These are phyloP conservation scores for Gavia stellata DNA, from an alignment of 2,113 vertebrate species.

Conservation along the genomic window DNA sequence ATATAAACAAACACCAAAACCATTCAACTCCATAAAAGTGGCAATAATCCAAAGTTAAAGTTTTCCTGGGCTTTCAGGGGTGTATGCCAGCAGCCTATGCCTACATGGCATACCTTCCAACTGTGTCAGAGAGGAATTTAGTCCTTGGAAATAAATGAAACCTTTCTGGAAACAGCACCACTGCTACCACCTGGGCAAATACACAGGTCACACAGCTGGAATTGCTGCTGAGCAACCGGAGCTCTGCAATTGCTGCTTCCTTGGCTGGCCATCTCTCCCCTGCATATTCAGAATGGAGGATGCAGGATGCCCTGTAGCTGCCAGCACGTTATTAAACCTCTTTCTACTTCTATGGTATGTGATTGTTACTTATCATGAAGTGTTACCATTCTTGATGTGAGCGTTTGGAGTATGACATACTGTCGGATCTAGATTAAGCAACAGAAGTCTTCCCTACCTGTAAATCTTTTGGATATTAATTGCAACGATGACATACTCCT, in stretches of 20 bases:
- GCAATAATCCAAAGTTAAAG: neutral
- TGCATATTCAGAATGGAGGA: neutral
- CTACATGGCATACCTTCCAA: neutral
- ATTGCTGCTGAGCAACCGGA: neutral
- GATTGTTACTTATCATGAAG: neutral
- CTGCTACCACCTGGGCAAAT: neutral
- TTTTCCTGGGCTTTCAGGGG: neutral
- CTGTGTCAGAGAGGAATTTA: neutral
- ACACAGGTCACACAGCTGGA: neutral
- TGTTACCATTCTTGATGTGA: neutral
- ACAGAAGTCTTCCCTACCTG: neutral
- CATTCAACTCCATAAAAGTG: neutral
- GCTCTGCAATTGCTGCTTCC: neutral
- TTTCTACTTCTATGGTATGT: neutral
- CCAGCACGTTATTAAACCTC: neutral
- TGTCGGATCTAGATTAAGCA: neutral
- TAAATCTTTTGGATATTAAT: neutral
- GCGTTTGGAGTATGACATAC: rapidly evolving
- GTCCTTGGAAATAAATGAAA: neutral
- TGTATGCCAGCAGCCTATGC: rapidly evolving
- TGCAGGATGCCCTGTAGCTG: neutral
- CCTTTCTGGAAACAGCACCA: neutral
- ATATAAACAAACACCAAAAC: neutral
- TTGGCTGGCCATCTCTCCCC: neutral
- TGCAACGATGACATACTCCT: neutral